Base-by-base conservation (phyloP, 1,140 invertebrate species). In the Cherax quadricarinatus region DNA sequence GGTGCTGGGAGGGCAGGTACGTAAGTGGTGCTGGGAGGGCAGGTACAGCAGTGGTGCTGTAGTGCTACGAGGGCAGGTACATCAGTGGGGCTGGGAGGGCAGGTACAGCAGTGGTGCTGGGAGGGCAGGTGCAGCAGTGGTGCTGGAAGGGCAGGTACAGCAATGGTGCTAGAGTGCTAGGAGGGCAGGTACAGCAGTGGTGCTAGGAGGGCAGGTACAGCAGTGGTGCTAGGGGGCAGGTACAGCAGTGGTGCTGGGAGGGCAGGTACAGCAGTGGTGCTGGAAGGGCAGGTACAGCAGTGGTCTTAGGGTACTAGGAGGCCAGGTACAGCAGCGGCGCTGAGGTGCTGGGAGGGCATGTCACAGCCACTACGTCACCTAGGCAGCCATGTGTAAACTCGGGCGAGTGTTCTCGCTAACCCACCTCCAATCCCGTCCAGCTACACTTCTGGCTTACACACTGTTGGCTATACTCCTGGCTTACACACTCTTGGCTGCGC, bases 351-450 rank as follows among this genome's bases (percentile, higher is more conserved):
- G 62, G 87, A 53, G 66, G 87, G 60, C 60, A 24, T 82, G 88
- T 90, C 88, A 90, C 81, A 57, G 81, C 88, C 49, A 75, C 53
- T 84, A 90, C 88, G 82, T 90, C 88, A 90, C 53, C 3, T 18
- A 62, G 14, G 57, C 88, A 89, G 81, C 51, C 81, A 75, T 90
- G 88, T 90, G 88, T 90, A 70, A 90, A 90, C 24, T 21, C 62
- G 81, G 80, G 16, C 88, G 79, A 89, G 88, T 83, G 88, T 48
- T 53, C 86, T 66, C 70, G 80, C 80, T 89, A 89, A 87, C 75
- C 75, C 86, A 60, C 53, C 86, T 88, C 62, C 80, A 88, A 88
- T 88, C 86, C 86, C 86, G 21, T n/a, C 86, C 24, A 30, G 21
- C 70, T 75, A 75, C 70, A 75, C 70, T n/a, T 75, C 70, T 21